Evolutionary conservation across 2,888 invertebrate species (phyloP), one percentile per base, ranked within the genome.

Genomic region (Atrina japonica): DNA sequence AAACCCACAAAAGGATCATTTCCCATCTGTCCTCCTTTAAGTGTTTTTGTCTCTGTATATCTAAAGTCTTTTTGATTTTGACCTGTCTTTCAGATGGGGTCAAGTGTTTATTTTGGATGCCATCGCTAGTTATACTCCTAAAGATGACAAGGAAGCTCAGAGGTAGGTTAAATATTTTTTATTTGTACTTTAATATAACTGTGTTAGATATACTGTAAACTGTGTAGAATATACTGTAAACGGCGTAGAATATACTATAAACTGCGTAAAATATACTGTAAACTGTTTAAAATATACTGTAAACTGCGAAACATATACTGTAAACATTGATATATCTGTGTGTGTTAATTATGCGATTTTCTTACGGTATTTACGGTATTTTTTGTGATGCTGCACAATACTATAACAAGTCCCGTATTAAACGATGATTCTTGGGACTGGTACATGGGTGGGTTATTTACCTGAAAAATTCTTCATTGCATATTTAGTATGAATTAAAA

Each of bases 51-150:
- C 23, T 21, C 9, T 49, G 18, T 49, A 49, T 23, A 49, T n/a
- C 1, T 7, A 18, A 3, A 45, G 9, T 61, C 11, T 0, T 16
- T 25, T 61, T 23, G 25, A 27, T 40, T 49, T 52, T 25, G 6
- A 25, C 52, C 14, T 27, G 1, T 35, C 58, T 68, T 78, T 9
- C 80, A 88, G 88, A 58, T 89, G 89, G 88, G 88, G 88, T 0
- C 98, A 99, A 91, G 98, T 99, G 69, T 99, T 99, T 92, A 99
- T 99, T 82, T 92, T 99, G 83, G 99, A 99, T 91, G 97, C 98
- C 0, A 92, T 99, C 74, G 97, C 98, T 23, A 99, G 98, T 93
- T 99, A 99, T 92, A 95, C 95, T 55, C 99, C 99, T 0, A 94
- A 97, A 82, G 99, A 99, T 92, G 97, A 99, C 83, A 93, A 98